Base-by-base conservation (phyloP, 2,797 vertebrate species). In the Perodicticus potto region DNA sequence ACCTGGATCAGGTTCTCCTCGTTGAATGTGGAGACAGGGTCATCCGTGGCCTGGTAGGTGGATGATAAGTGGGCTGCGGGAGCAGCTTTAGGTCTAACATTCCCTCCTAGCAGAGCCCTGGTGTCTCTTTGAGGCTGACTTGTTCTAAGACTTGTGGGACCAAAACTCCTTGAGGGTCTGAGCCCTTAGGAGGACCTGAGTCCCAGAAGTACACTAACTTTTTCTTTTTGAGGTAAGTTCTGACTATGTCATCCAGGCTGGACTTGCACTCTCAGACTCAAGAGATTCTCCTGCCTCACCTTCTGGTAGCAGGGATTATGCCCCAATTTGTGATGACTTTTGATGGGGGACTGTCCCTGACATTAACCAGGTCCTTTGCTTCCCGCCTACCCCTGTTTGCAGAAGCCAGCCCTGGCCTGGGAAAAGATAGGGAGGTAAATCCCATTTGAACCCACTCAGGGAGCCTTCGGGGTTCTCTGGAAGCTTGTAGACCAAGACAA, bases 1-100 rank as follows among this genome's bases (percentile, higher is more conserved):
- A 96, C 93, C 49, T 98, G 97, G 69, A 95, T 86, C 96, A 98
- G 93, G 84, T 98, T 98, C 37, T 97, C 97, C 63, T 98, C 97
- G 6, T 82, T 96, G 89, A 97, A 98, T 0, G 97, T 97, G 43
- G 98, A 98, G 72, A 1, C 49, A 1, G 94, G 93, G 14, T 74
- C 7, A 2, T 82, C 80, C 82, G n/a, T 34, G 67, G 91, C 80
- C 98, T 98, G 85, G 81, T 10, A 2, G 59, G 34, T 29, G 9
- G 49, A 32, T 0, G 7, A 45, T 37, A 13, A 27, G 27, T 13
- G n/a, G 11, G 22, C 7, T 6, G 43, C 27, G 43, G 12, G 7
- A 65, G 16, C 32, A 67, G 45, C 45, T 78, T 16, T 29, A 29
- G n/a, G 19, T n/a, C 61, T 83, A 43, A 82, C 14, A 7, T 45